Evolutionary conservation across 2,797 vertebrate species (phyloP), one percentile per base, ranked within the genome.

Genomic region (Melopsittacus undulatus): DNA sequence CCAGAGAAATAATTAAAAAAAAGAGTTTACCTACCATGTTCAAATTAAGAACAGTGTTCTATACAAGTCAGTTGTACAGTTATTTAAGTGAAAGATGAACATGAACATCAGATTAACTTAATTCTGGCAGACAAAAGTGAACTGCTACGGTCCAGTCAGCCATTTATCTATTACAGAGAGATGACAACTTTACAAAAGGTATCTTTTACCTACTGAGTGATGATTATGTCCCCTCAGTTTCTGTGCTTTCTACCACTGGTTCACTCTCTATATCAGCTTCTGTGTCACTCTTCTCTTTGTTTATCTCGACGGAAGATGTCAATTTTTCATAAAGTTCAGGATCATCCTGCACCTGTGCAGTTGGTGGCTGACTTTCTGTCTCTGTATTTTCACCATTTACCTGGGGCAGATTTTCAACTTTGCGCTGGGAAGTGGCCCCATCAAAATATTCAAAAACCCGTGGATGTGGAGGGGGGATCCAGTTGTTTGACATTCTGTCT

Each of bases 191-290:
- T 99, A 99, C 99, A 99, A 99, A 99, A 99, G 99, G 99, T 98
- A 99, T 99, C 99, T 99, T 98, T 99, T 99, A 99, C 99, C 99
- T 99, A 99, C 99, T 99, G 99, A 99, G 99, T 99, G 99, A 99
- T 99, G 99, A 99, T 99, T 99, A 99, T 99, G 99, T 99, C 98
- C 99, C 99, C 98, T 99, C 99, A 99, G 99, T 99, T 98, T 99
- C 99, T 99, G 99, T 99, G 98, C 98, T 99, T 99, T 99, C 99
- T 99, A 99, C 98, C 98, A 99, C 99, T 99, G 99, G 98, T 98
- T 99, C 99, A 99, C 98, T 99, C 97, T 98, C 98, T 99, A 99
- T 98, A 98, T 98, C 99, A 98, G 98, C 98, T 98, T 98, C 97
- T 98, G 98, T 98, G 98, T 98, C 98, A 98, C 97, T 99, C 98